A percentile compares a stretch with the other conserved stretches of the same genome.
These are phyloP conservation scores for Hemicentrotus pulcherrimus DNA, from an alignment of 35 echinoderm and acorn worm species.

Conservation along the genomic window DNA sequence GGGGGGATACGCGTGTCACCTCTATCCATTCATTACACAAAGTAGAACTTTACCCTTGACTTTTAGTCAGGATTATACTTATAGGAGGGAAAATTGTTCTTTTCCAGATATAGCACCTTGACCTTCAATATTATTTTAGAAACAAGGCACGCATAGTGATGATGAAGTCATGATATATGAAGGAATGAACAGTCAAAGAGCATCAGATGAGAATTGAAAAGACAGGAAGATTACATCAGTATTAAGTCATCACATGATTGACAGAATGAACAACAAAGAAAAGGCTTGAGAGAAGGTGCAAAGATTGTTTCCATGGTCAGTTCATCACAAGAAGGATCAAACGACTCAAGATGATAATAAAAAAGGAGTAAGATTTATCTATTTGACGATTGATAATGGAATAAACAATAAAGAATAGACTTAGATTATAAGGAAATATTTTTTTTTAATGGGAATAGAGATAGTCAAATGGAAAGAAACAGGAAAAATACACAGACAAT, in stretches of 20 bases:
- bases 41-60: conserved; percentile 6
- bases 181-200: background rate
- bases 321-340: background rate
- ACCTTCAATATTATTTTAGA: conserved; percentile 1
- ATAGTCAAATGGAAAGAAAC: too few species aligned
- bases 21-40: background rate
- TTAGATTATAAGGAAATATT: too few species aligned
- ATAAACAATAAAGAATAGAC: too few species aligned
- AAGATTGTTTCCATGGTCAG: background rate
- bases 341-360: background rate
- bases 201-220: background rate
- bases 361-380: background rate
- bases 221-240: background rate
- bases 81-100: background rate
- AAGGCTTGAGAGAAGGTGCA: background rate
- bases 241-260: background rate
- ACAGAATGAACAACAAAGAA: background rate
- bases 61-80: background rate
- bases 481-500: too few species aligned
- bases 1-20: background rate
- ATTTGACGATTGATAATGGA: too few species aligned
- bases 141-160: background rate
- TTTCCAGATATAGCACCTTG: conserved; percentile 1
- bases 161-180: background rate
- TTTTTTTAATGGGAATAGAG: too few species aligned